These are phyloP conservation scores for Fragum whitleyi DNA, from an alignment of 2,888 invertebrate species.

Conservation along the genomic window DNA sequence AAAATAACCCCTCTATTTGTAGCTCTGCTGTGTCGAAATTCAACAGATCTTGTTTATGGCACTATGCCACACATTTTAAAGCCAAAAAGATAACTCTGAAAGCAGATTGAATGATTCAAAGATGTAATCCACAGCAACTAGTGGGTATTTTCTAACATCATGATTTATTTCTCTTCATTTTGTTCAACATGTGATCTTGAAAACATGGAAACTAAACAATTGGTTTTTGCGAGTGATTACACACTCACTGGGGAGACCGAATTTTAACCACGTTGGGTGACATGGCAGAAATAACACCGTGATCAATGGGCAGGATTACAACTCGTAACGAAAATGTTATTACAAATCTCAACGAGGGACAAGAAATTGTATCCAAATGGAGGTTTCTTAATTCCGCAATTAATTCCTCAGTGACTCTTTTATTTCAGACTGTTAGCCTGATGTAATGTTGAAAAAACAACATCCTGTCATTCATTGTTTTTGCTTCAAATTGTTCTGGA, in stretches of 20 bases:
- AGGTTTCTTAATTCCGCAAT: constrained; percentile 47
- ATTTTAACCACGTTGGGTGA: constrained; percentile 25
- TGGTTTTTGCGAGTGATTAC: constrained; percentile 16
- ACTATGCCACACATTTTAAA: no score
- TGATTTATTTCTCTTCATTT: constrained; percentile 11
- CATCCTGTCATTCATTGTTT: not conserved
- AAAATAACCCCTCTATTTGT: no score
- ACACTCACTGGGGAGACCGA: constrained; percentile 8
- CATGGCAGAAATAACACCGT: constrained; percentile 30
- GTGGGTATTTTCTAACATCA: constrained; percentile 4
- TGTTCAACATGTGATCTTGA: constrained; percentile 3
- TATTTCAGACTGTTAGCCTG: constrained; percentile 45
- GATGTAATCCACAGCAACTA: not conserved
- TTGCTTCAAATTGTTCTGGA: not conserved
- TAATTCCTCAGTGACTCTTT: constrained; percentile 46
- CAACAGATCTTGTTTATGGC: no score
- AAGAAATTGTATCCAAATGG: constrained; percentile 38
- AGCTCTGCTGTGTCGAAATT: no score
- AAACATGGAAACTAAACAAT: constrained; percentile 26
- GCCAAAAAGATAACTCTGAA: no score
- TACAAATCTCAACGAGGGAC: constrained; percentile 27
- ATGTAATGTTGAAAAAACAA: constrained; percentile 24
- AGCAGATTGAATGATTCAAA: not conserved
- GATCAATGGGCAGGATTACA: constrained; percentile 30
- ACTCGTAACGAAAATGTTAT: constrained; percentile 31